Conservation (phyloP, 1,140 invertebrate species). For the Lerema accius region DNA sequence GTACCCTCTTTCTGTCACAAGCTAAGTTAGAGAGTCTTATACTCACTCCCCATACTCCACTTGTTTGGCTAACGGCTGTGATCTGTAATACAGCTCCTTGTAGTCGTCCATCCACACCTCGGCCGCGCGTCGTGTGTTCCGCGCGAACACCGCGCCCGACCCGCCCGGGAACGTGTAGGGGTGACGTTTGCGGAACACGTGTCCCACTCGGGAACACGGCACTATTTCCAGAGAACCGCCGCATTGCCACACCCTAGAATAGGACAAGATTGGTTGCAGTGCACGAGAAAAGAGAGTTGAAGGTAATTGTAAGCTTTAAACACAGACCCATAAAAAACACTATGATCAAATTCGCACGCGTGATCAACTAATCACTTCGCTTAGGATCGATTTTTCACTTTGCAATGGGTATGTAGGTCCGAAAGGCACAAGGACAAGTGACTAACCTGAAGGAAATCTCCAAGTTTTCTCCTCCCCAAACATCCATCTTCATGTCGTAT, state of each 20-base stretch:
- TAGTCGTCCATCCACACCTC: conserved; percentile 99
- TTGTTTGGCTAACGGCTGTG: conserved; percentile 93
- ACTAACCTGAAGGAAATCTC: conserved; percentile 85
- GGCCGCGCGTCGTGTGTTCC: conserved; percentile 94
- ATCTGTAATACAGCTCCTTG: conserved; percentile 95
- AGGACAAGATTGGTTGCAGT: not conserved
- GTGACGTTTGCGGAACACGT: conserved; percentile 96
- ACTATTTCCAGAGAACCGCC: conserved; percentile 97
- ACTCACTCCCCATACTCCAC: conserved; percentile 95
- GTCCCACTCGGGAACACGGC: conserved; percentile 95
- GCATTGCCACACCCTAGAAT: conserved; percentile 89
- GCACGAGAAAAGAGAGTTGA: too few species aligned
- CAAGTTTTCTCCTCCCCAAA: conserved; percentile 90
- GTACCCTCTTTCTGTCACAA: not conserved
- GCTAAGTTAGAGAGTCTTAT: too few species aligned
- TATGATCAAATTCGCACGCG: too few species aligned
- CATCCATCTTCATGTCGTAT: conserved; percentile 98
- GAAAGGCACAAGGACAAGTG: too few species aligned
- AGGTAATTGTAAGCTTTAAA: too few species aligned
- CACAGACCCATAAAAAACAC: too few species aligned
- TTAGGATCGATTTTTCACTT: too few species aligned
- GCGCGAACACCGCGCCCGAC: conserved; percentile 94
- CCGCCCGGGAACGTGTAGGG: conserved; percentile 98
- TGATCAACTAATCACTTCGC: too few species aligned
- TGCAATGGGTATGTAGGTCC: too few species aligned